Base-by-base conservation (phyloP, 2,113 vertebrate genomes). In the Oxyura jamaicensis region DNA sequence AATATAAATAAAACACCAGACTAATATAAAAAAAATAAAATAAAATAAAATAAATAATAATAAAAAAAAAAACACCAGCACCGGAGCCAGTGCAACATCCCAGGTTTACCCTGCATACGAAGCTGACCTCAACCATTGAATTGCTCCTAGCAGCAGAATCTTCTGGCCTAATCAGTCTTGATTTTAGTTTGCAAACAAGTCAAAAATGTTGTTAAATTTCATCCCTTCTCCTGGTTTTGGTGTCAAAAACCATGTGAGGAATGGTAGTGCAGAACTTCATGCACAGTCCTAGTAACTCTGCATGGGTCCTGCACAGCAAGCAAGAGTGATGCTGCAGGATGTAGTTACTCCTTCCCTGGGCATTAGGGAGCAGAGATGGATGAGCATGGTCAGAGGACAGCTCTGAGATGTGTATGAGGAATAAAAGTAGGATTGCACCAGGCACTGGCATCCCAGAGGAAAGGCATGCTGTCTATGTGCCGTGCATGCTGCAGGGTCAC, bases 381-480 rank as follows among this genome's bases (percentile, higher is more conserved):
- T 78, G 52, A 81, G 31, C 9, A 50, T 0, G 2, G 23, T 12
- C 35, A 39, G 19, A 42, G 56, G 35, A 31, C 8, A 52, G n/a
- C 35, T 56, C 29, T 58, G 65, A 71, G 59, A 28, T 19, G 36
- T 6, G 4, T 71, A 58, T 0, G 1, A 91, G 26, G 16, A 59
- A 10, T 0, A 18, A 8, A 55, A 84, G 18, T 22, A 21, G 22
- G 22, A 29, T 15, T 72, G 35, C 46, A 68, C 9, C 9, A 26
- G 10, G 14, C 29, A 68, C 10, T 21, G 72, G 14, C 14, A 22
- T 53, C 8, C 19, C 18, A 55, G 8, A 85, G 22, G 3, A 58
- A 83, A 39, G 14, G 21, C 41, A 29, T 3, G 0, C 9, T 69
- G 11, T 8, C n/a, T 31, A 10, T 0, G 0, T n/a, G 16, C 15